phyloP scores from a whole-genome alignment of 2,888 invertebrate species.

The Syrista parreyssii region DNA sequence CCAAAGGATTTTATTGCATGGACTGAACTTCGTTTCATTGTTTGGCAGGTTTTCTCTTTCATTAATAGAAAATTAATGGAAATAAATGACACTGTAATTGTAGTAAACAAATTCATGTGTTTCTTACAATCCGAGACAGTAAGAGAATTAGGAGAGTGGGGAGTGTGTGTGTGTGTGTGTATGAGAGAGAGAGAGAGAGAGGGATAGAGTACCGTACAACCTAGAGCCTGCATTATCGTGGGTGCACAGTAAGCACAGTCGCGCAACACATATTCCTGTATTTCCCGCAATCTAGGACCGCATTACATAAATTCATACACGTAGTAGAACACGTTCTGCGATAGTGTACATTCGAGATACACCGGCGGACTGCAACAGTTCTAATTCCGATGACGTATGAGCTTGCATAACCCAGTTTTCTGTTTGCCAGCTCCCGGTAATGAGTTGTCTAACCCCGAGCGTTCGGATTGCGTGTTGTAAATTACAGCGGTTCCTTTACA shows the following conservation, averaged over 20 bases:
- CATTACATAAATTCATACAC: constrained; percentile 60
- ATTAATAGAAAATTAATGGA: background rate
- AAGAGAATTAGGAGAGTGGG: background rate
- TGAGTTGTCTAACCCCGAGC: constrained; percentile 56
- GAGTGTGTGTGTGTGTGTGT: no score
- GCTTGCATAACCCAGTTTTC: constrained; percentile 62
- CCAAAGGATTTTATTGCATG: background rate
- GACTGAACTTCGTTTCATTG: background rate
- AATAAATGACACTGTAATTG: background rate
- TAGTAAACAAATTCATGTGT: background rate
- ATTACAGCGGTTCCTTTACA: constrained; percentile 13
- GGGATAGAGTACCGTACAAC: background rate
- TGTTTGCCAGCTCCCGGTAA: constrained; percentile 57
- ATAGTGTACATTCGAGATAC: constrained; percentile 60
- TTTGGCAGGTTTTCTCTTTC: background rate
- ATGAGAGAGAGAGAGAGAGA: constrained; percentile 5
- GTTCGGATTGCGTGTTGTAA: constrained; percentile 28
- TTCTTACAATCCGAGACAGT: background rate
- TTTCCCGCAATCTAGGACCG: constrained; percentile 57
- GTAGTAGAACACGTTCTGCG: constrained; percentile 44
- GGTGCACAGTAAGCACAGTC: constrained; percentile 28
- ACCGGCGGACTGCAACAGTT: constrained; percentile 52
- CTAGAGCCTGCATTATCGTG: background rate
- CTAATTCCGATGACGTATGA: constrained; percentile 63
- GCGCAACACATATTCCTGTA: constrained; percentile 49